A percentile compares a stretch with the other conserved stretches of the same genome.
Evolutionary conservation across 1,140 invertebrate genomes (phyloP).

Genomic region (Scaptomyza graminum): DNA sequence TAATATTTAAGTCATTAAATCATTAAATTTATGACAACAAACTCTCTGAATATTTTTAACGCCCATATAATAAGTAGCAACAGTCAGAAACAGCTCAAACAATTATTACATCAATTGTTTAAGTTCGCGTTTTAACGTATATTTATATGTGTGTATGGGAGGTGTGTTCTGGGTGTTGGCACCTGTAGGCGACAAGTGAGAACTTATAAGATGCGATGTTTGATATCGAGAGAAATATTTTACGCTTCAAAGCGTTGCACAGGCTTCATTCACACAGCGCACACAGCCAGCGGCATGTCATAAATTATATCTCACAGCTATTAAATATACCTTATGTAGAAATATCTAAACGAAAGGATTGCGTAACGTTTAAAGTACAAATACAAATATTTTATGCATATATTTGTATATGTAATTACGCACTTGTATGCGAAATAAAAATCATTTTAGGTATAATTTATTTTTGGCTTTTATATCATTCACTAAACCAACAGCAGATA

Average conservation of each 20-base stretch:
- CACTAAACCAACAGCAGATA: conserved; percentile 26
- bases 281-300: conserved; percentile 16
- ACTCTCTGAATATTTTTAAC: not conserved
- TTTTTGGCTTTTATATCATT: conserved; percentile 42
- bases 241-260: conserved; percentile 36
- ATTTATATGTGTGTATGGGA: conserved; percentile 8
- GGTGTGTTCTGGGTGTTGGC: conserved; percentile 25
- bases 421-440: conserved; percentile 16
- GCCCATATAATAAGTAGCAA: not conserved
- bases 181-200: conserved; percentile 43
- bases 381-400: too few species aligned
- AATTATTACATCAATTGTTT: conserved; percentile 47
- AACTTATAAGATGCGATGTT: conserved; percentile 22
- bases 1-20: not conserved
- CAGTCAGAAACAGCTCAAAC: not conserved
- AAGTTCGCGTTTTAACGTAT: conserved; percentile 34
- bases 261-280: conserved; percentile 17
- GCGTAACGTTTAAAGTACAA: conserved; percentile 34
- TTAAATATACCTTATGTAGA: conserved; percentile 11
- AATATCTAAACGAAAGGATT: conserved; percentile 9
- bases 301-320: conserved; percentile 37
- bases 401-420: conserved; percentile 1
- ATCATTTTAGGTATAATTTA: conserved; percentile 42
- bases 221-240: conserved; percentile 22
- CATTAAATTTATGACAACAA: not conserved